Conservation (phyloP, 1,140 invertebrate species). For the Ceratosolen fusciceps region DNA sequence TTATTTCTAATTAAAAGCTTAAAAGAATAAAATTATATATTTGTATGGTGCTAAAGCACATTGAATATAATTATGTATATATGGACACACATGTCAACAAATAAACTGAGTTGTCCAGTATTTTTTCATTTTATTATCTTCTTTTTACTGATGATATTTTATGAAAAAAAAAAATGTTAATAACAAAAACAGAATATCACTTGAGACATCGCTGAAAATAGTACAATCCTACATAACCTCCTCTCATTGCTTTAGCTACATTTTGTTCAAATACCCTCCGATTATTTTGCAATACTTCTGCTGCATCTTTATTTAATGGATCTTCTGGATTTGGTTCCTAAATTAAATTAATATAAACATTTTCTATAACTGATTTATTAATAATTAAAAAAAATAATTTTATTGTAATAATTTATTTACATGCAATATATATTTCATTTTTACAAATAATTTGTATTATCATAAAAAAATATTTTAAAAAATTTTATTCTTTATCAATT, state of each 20-base stretch:
- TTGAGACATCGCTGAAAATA: conserved; percentile 97
- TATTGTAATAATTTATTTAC: background rate
- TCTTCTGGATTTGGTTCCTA: conserved; percentile 99
- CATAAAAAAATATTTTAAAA: background rate
- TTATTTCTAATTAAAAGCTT: conserved; percentile 60
- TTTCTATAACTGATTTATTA: background rate
- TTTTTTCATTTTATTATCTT: conserved; percentile 54
- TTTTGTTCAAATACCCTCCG: conserved; percentile 95
- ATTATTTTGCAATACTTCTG: conserved; percentile 95
- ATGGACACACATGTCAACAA: conserved; percentile 55
- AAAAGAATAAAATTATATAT: conserved; percentile 64
- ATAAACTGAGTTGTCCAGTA: conserved; percentile 52
- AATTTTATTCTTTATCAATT: background rate
- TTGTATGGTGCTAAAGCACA: conserved; percentile 63
- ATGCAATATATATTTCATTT: background rate
- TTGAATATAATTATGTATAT: conserved; percentile 64
- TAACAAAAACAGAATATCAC: conserved; percentile 75
- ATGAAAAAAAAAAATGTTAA: conserved; percentile 52
- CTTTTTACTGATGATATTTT: conserved; percentile 56
- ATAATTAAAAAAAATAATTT: background rate
- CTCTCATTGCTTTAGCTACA: conserved; percentile 95
- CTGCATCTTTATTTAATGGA: conserved; percentile 99
- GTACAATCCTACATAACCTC: conserved; percentile 91
- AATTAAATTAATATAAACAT: conserved; percentile 39
- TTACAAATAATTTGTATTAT: background rate